phyloP scores from a whole-genome alignment of 2,888 invertebrate species.

The Piscicola geometra region DNA sequence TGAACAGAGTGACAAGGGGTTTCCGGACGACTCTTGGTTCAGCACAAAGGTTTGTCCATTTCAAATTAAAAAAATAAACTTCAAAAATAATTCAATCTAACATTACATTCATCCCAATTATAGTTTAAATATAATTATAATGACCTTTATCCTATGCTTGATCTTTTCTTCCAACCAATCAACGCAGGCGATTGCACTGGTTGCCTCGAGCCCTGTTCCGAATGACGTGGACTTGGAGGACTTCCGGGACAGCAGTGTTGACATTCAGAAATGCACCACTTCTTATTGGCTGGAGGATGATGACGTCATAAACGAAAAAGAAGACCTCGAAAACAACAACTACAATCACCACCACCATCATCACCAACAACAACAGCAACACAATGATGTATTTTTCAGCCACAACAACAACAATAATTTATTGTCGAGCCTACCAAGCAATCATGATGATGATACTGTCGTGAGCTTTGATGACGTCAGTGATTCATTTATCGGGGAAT shows the following conservation, averaged over 20 bases:
- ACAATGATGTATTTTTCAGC: constrained; percentile 14
- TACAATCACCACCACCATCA: constrained; percentile 59
- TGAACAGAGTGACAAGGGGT: constrained; percentile 30
- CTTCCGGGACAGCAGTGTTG: constrained; percentile 66
- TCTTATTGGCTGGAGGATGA: constrained; percentile 92
- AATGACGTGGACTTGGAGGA: constrained; percentile 53
- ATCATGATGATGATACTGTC: constrained; percentile 52
- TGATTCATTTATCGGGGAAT: constrained; percentile 25
- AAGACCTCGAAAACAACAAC: constrained; percentile 66
- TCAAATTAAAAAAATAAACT: not conserved
- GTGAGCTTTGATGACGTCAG: constrained; percentile 45
- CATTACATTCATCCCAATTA: no score
- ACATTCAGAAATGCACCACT: constrained; percentile 87
- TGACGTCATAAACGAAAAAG: constrained; percentile 66
- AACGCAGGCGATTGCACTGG: constrained; percentile 86
- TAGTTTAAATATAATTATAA: no score
- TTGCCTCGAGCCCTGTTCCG: constrained; percentile 74
- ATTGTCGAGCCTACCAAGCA: constrained; percentile 43
- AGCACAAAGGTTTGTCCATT: constrained; percentile 23
- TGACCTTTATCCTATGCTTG: not conserved
- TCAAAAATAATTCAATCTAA: not conserved
- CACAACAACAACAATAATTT: constrained; percentile 6
- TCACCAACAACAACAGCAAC: not conserved
- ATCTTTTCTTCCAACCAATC: not conserved
- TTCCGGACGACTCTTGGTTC: constrained; percentile 33